Evolutionary conservation across 1,140 invertebrate genomes (phyloP), one percentile per base, ranked within the genome.

Genomic region (Drosophila simulans): DNA sequence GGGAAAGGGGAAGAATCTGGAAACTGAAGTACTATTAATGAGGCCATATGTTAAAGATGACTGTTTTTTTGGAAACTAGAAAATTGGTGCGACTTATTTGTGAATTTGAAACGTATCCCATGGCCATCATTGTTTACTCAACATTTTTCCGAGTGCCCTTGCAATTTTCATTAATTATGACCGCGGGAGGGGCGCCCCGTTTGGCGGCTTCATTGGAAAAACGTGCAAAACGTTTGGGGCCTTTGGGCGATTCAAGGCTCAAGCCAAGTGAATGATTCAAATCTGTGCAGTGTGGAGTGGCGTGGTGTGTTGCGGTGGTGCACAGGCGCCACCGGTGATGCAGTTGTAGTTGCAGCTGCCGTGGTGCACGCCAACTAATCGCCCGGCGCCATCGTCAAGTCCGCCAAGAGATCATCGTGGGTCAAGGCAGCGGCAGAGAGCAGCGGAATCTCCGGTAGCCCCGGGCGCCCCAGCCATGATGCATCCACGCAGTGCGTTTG

Each of bases 111-210:
- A 27, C 5, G 5, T 5, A 27, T 10, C 8, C 7, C 7, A 10
- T 8, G 8, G 7, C 31, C 7, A 31, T 8, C 31, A 31, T 31
- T 31, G 31, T 31, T 3, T 34, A 15, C 46, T 17, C 40, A 49
- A 1, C 20, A 59, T 68, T 78, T 60, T 59, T 80, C 51, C 56
- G 52, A 79, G 72, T 60, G 80, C 53, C 72, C 59, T 42, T 54
- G 59, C 64, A 65, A 77, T 80, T 86, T 84, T 74, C 85, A 89
- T 90, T 89, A 89, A 89, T 89, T 89, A 89, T 89, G 80, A 84
- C 77, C 80, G 53, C 65, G 63, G 62, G 68, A 74, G 60, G 70
- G 55, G 65, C 66, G 65, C 69, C 34, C 58, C 54, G 46, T 20
- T 76, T 56, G 45, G 75, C 78, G 54, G 80, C 77, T 89, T 89